Evolutionary conservation across 2,888 invertebrate species (phyloP), one percentile per base, ranked within the genome.

Genomic region (Allacma fusca): DNA sequence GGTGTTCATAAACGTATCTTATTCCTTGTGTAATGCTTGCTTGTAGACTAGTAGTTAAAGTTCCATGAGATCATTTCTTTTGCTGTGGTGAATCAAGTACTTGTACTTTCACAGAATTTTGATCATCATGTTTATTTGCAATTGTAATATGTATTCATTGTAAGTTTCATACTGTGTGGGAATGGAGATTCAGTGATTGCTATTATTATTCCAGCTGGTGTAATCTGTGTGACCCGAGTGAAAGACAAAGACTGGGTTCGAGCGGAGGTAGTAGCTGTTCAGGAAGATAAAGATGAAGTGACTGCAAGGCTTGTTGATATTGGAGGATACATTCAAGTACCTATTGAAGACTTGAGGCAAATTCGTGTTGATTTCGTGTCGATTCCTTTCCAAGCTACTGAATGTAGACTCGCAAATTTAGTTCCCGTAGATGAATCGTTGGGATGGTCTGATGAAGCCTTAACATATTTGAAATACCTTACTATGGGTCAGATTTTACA

Each of bases 301-400:
- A 90, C 91, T 82, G 92, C 97, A 77, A 93, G 93, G 87, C 92
- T 95, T 86, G 92, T 98, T 72, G 99, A 99, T 88, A 96, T 95
- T 85, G 99, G 99, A 70, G 98, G 98, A 72, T 98, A 94, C 87
- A 91, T 92, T 85, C 91, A 91, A 78, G 90, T 97, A 76, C 91
- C 91, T 84, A 92, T 92, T 83, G 89, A 91, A 76, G 90, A 91
- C 83, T 90, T 98, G 86, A 91, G 95, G 86, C 97, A 98, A 89
- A 97, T 99, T 84, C 91, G 96, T 85, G 92, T 92, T 75, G 97
- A 98, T 88, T 97, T 96, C 87, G 92, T 97, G 90, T 90, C 92
- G 78, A 89, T 98, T 87, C 98, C 98, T 75, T 98, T 98, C 91
- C 98, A 98, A 91, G 96, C 98, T 78, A 93, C 95, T 70, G 98